Evolutionary conservation across 2,888 invertebrate species (phyloP), one percentile per base, ranked within the genome.

Genomic region (Heliconius ethilla): DNA sequence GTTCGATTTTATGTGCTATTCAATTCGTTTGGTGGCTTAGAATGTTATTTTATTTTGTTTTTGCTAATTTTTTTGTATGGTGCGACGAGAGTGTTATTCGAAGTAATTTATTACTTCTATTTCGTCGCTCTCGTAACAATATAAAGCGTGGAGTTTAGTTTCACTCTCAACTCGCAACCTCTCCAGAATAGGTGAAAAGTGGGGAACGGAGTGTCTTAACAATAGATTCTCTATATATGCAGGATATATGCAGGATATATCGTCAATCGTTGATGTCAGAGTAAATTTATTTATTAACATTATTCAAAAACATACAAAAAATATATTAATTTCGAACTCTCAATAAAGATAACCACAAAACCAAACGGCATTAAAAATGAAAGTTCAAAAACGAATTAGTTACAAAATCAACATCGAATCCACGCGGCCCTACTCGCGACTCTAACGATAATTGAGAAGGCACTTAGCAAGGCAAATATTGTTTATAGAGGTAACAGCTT

Each of bases 391-490:
- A 59, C 37, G 72, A 59, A 59, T 72, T 59, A 72, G n/a, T 72
- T 72, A 59, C 72, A 72, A 72, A 72, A 72, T 33, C 72, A 72
- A 72, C 59, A 59, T 67, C n/a, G 6, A 13, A 33, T 55, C 27
- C 33, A 45, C 63, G 51, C 55, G 55, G 59, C 37, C 72, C 72
- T 72, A 25, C 27, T 69, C 40, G 72, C 72, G 37, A 72, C 72
- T 72, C 72, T 59, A 72, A 59, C 74, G 74, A 74, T 74, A 74
- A 74, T 74, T 65, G 74, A 65, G 74, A 63, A 63, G 45, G 63
- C 74, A 74, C 74, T 74, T 74, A 74, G 45, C 22, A 27, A 45
- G 45, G 40, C 74, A 74, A 74, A 74, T 74, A 74, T 74, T 74
- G 29, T 76, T 69, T 67, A 11, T 67, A 59, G n/a, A 59, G n/a